These are phyloP conservation scores for Numida meleagris DNA, from an alignment of 2,113 vertebrate species.

Conservation along the genomic window DNA sequence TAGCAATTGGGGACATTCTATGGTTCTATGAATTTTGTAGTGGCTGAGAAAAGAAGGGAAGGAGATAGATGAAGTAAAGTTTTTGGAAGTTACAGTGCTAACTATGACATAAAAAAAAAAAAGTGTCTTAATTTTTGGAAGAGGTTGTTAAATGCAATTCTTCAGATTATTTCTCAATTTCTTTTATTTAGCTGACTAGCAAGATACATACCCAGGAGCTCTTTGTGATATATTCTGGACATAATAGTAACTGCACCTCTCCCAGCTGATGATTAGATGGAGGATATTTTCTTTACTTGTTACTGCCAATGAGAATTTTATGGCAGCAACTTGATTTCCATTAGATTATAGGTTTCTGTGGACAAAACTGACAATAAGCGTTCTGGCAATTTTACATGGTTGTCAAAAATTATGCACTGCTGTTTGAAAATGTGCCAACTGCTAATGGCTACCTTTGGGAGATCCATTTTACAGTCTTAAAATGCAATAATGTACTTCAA, in stretches of 20 bases:
- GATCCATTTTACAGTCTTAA: background rate
- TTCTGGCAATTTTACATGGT: background rate
- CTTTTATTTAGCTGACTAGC: background rate
- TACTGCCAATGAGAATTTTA: background rate
- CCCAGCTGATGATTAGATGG: background rate
- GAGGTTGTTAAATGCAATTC: background rate
- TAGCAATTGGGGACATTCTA: background rate
- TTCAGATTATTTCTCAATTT: background rate
- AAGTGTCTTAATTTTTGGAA: background rate
- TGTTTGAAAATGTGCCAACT: background rate
- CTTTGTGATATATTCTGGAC: background rate
- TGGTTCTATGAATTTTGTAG: background rate
- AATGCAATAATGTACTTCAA: background rate
- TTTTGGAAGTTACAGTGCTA: background rate
- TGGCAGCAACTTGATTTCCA: background rate
- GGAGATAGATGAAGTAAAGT: background rate
- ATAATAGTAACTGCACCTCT: background rate
- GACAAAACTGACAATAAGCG: background rate
- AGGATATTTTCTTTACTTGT: background rate
- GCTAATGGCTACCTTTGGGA: background rate
- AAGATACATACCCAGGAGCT: background rate
- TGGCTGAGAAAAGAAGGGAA: background rate
- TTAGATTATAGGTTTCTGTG: background rate
- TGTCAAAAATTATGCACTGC: background rate
- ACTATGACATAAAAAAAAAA: background rate